A percentile compares a stretch with the other conserved stretches of the same genome.
These are phyloP conservation scores for Vireo griseus DNA, from an alignment of 2,797 vertebrate species.

Conservation along the genomic window DNA sequence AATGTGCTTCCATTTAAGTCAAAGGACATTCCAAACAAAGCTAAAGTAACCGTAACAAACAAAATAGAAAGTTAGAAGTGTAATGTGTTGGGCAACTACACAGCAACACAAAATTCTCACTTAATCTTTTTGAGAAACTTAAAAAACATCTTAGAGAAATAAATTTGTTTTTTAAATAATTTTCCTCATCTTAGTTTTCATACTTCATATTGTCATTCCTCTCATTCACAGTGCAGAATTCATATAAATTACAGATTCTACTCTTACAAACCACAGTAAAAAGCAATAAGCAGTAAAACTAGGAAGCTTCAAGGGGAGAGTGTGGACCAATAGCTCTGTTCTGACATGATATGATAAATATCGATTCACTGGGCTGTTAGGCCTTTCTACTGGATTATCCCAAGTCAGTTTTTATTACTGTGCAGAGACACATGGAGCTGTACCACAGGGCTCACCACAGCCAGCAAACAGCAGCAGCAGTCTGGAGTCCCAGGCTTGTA, in stretches of 20 bases:
- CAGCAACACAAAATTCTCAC: background rate
- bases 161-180: fast-evolving
- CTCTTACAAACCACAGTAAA: background rate
- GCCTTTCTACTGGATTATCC: background rate
- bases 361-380: background rate
- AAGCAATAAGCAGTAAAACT: background rate
- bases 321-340: background rate
- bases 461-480: background rate
- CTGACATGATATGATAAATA: background rate
- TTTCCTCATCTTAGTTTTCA: background rate
- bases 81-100: background rate
- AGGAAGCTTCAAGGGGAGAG: background rate
- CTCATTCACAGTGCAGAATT: background rate
- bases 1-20: background rate
- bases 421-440: background rate
- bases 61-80: background rate
- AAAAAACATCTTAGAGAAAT: background rate
- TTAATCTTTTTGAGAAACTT: background rate
- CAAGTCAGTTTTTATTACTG: background rate
- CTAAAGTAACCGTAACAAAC: background rate
- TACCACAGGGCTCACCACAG: background rate
- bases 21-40: background rate
- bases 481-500: fast-evolving
- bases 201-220: background rate
- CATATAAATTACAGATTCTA: background rate